Conservation (phyloP, 2,797 vertebrate species). For the Eidolon dupreanum region DNA sequence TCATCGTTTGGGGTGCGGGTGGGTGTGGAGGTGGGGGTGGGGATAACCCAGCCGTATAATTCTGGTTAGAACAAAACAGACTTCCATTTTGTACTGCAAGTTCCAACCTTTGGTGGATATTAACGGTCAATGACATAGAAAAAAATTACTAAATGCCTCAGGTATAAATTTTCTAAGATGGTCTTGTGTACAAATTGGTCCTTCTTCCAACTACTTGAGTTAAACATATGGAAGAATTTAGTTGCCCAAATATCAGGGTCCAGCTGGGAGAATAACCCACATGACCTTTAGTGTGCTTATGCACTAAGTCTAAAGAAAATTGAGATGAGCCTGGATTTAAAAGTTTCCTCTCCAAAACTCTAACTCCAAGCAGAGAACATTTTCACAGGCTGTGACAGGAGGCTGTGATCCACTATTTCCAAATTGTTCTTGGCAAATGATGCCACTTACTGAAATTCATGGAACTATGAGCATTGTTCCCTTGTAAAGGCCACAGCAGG, state of each 20-base stretch:
- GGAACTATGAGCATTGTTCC: not conserved
- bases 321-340: not conserved
- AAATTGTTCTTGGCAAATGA: constrained; percentile 41
- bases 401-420: not conserved
- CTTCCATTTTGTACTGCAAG: not conserved
- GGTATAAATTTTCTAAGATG: not conserved
- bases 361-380: constrained; percentile 11
- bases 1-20: too few relatives aligned
- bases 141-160: not conserved
- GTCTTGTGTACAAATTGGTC: not conserved
- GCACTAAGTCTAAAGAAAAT: not conserved
- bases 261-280: not conserved
- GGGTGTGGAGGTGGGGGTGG: not conserved
- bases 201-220: not conserved
- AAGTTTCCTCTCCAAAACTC: constrained; percentile 10
- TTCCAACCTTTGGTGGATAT: not conserved
- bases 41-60: not conserved
- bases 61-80: not conserved
- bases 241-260: not conserved
- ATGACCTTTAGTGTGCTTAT: not conserved
- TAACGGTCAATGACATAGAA: not conserved
- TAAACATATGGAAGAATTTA: not conserved
- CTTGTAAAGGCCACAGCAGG: not conserved
- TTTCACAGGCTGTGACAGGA: not conserved
- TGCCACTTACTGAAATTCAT: not conserved